Base-by-base conservation (phyloP, 2,888 invertebrate genomes). In the Nemurella pictetii region DNA sequence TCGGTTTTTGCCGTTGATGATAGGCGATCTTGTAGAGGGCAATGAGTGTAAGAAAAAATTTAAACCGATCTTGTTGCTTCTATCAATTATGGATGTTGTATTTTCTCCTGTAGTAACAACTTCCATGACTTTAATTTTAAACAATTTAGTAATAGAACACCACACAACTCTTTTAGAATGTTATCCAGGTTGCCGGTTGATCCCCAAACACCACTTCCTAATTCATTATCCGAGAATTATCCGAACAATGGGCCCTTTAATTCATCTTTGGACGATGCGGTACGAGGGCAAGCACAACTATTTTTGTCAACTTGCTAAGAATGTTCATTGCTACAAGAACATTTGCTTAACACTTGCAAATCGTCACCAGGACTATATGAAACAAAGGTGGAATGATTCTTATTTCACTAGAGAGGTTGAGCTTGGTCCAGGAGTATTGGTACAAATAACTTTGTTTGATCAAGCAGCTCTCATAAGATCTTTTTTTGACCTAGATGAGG, bases 201-300 rank as follows among this genome's bases (percentile, higher is more conserved):
- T 82, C 9, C 86, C 87, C 4, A 86, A 86, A 85, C 77, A 86
- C 85, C 87, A 87, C 80, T 32, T 86, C n/a, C 55, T 86, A 5
- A 80, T 77, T 1, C 86, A 87, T 84, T 87, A 86, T 80, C 32
- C 36, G 28, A 84, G 26, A 73, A 55, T 86, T 20, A 87, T 86
- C 25, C 3, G 84, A 26, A 81, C 83, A 85, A 86, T 85, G 83
- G 84, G 86, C 0, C 85, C 85, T 20, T 83, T 85, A 26, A 85
- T 26, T 36, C 26, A 55, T 77, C 73, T 83, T 25, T 87, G 86
- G 85, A 85, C 86, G 0, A 85, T 86, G 86, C 26, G 86, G 32
- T 86, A 35, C 35, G 85, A 86, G 77, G 84, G 72, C 12, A 87
- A 86, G 72, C 80, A 86, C 80, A 36, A 82, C 15, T 86, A 73